Evolutionary conservation across 2,113 vertebrate genomes (phyloP).

Genomic region (Strigops habroptila): DNA sequence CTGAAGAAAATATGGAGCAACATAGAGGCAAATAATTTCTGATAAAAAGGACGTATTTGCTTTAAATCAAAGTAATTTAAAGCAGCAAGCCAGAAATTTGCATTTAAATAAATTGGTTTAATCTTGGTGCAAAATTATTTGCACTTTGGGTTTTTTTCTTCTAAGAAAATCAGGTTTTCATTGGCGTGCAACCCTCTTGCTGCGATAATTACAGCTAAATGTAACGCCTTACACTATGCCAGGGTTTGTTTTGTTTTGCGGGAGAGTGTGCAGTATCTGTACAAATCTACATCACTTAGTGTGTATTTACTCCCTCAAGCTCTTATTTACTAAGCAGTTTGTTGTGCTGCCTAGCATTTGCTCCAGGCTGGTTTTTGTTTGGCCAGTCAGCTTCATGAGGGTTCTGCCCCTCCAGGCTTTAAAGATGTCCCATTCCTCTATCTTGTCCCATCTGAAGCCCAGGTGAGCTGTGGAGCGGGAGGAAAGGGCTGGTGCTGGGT

Average conservation of each 20-base stretch:
- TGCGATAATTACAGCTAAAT: background rate
- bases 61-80: slow-evolving; percentile 3
- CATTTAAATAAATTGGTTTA: background rate
- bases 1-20: background rate
- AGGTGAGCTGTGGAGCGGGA: fast-evolving
- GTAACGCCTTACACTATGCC: background rate
- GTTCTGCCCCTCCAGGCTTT: background rate
- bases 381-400: fast-evolving
- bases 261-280: background rate
- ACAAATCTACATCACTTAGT: background rate
- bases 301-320: background rate
- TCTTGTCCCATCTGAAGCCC: fast-evolving
- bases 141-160: background rate
- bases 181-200: background rate
- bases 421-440: background rate
- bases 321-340: background rate
- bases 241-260: background rate
- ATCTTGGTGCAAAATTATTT: background rate
- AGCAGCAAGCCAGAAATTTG: background rate
- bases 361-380: background rate
- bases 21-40: background rate
- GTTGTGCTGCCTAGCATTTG: background rate
- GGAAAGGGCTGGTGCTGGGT: background rate
- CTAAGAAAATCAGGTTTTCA: background rate
- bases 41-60: background rate